These are phyloP conservation scores for Calidris pugnax DNA, from an alignment of 2,113 vertebrate genomes.

Conservation along the genomic window DNA sequence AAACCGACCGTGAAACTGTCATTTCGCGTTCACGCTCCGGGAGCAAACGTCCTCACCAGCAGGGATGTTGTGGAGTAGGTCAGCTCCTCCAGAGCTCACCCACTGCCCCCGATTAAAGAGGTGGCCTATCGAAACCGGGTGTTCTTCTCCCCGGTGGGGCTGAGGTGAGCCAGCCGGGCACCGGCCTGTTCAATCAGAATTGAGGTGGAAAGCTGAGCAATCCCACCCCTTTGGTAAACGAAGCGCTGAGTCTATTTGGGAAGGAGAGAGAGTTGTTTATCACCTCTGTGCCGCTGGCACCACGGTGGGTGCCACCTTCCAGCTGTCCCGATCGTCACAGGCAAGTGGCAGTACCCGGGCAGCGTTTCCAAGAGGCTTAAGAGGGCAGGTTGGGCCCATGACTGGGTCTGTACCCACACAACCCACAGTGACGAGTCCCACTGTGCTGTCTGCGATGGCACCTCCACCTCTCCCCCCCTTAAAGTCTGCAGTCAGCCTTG, in stretches of 20 bases:
- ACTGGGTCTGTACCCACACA: fast-evolving
- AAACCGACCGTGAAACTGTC: not conserved
- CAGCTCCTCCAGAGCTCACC: not conserved
- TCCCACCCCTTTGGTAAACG: not conserved
- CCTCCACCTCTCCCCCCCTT: not conserved
- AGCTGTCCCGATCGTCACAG: not conserved
- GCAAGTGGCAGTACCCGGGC: not conserved
- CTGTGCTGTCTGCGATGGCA: not conserved
- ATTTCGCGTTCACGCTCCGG: not conserved
- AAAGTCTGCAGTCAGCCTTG: not conserved
- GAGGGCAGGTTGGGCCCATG: not conserved
- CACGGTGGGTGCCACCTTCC: not conserved
- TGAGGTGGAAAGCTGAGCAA: not conserved
- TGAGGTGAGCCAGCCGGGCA: not conserved
- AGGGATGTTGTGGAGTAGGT: not conserved
- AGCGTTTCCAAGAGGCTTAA: fast-evolving
- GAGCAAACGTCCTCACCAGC: not conserved
- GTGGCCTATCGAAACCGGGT: not conserved
- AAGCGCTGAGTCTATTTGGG: not conserved
- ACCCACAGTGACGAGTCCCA: fast-evolving
- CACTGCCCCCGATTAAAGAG: not conserved
- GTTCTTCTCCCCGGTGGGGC: not conserved
- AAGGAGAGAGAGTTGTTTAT: not conserved
- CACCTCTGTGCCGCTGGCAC: not conserved
- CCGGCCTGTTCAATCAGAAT: not conserved